A percentile compares a stretch with the other conserved stretches of the same genome.
These are phyloP conservation scores for Tupiocoris notatus DNA, from an alignment of 2,888 invertebrate species.

Conservation along the genomic window DNA sequence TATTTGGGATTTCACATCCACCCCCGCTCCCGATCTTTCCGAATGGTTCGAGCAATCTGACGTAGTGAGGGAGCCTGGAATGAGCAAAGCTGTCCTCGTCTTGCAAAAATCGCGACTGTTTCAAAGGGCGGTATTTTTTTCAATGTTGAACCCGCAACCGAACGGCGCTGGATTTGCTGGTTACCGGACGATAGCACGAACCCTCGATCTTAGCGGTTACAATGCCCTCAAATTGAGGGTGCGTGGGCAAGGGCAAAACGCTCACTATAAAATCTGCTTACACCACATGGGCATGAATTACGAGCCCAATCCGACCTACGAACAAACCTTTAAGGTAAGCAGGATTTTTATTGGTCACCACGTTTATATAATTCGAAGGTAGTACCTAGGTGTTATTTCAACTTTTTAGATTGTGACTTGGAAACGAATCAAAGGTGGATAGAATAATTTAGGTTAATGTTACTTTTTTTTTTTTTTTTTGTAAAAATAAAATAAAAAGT, in stretches of 20 bases:
- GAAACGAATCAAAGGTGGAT: no score
- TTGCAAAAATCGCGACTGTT: conserved; percentile 63
- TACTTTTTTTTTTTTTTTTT: no score
- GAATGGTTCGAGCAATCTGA: conserved; percentile 66
- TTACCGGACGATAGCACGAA: conserved; percentile 56
- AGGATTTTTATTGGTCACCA: conserved; percentile 13
- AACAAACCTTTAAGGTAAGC: conserved; percentile 57
- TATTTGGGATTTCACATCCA: conserved; percentile 64
- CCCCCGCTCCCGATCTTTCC: conserved; percentile 52
- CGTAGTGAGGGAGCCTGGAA: conserved; percentile 63
- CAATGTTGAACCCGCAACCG: conserved; percentile 64
- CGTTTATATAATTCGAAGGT: no score
- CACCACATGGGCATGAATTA: conserved; percentile 35
- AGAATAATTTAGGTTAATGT: no score
- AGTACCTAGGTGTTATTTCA: no score
- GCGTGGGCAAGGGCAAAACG: conserved; percentile 61
- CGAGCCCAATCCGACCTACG: conserved; percentile 56
- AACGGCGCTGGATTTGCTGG: conserved; percentile 70
- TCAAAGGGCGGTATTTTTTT: conserved; percentile 64
- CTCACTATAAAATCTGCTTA: conserved; percentile 61
- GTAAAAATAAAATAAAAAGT: no score
- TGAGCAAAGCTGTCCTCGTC: conserved; percentile 63
- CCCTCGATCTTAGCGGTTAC: conserved; percentile 58
- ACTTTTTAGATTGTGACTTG: no score
- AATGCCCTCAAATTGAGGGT: conserved; percentile 59